phyloP scores from a whole-genome alignment of 1,140 invertebrate species.

The Drosophila subpulchrella region DNA sequence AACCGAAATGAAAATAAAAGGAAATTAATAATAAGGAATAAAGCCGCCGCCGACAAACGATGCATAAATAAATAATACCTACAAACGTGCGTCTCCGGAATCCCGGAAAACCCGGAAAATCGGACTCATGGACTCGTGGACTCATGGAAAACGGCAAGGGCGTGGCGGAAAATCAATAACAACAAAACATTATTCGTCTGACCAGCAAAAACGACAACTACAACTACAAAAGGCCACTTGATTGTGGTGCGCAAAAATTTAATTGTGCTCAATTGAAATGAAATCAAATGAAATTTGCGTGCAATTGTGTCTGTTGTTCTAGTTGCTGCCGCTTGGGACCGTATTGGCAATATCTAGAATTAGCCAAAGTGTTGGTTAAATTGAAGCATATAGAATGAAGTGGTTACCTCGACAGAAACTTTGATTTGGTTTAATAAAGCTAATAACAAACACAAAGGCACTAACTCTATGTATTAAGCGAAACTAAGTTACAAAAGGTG shows the following conservation, averaged over 20 bases:
- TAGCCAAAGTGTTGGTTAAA: constrained; percentile 9
- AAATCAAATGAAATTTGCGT: constrained; percentile 54
- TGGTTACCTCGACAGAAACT: not conserved
- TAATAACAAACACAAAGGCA: not conserved
- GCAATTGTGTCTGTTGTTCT: constrained; percentile 34
- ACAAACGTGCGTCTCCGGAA: constrained; percentile 37
- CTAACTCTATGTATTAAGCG: no score
- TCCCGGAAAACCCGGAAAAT: constrained; percentile 2
- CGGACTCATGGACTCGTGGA: not conserved
- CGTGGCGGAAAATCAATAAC: constrained; percentile 58
- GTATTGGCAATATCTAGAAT: constrained; percentile 21
- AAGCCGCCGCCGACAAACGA: constrained; percentile 49
- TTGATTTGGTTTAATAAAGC: not conserved
- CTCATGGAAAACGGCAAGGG: constrained; percentile 4
- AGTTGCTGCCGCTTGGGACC: not conserved
- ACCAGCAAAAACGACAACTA: constrained; percentile 39
- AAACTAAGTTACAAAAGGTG: no score
- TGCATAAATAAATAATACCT: constrained; percentile 68
- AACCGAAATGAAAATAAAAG: constrained; percentile 38
- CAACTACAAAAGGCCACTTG: constrained; percentile 54
- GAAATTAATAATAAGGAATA: constrained; percentile 32
- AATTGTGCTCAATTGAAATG: constrained; percentile 67
- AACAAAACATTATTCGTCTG: constrained; percentile 24
- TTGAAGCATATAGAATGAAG: not conserved
- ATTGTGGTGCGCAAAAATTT: constrained; percentile 65